Percentiles rank a stretch among this genome's conserved stretches.
Conservation (phyloP, 2,113 vertebrate species). For the Mobula hypostoma region DNA sequence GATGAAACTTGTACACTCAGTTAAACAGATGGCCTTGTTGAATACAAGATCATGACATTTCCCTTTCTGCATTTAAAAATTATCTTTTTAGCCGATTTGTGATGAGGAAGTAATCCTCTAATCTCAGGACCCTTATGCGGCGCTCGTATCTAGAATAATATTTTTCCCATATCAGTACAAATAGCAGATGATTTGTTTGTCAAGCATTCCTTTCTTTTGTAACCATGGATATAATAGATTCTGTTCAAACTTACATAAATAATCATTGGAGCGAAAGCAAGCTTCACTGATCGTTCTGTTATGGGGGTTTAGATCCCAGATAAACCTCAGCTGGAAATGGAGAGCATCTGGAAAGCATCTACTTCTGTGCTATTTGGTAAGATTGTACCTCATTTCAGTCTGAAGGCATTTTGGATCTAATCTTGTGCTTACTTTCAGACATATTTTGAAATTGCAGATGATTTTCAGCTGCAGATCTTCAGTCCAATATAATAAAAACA, state of each 20-base stretch:
- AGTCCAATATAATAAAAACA: neutral
- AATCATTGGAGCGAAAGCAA: neutral
- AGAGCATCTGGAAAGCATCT: conserved; percentile 14
- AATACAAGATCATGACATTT: neutral
- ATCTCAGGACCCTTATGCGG: neutral
- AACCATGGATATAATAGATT: neutral
- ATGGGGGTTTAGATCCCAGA: neutral
- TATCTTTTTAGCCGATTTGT: neutral
- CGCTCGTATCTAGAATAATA: neutral
- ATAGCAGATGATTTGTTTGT: neutral
- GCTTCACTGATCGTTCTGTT: neutral
- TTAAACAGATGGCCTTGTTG: neutral
- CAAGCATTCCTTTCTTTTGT: neutral
- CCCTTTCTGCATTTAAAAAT: conserved; percentile 4
- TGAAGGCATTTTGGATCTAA: conserved; percentile 1
- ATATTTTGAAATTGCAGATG: neutral
- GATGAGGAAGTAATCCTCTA: neutral
- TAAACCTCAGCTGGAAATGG: neutral
- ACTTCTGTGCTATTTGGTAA: neutral
- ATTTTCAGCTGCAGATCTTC: neutral
- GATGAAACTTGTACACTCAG: neutral
- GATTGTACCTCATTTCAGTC: conserved; percentile 3
- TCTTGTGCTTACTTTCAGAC: neutral
- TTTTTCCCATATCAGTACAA: neutral
- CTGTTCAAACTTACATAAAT: neutral